Evolutionary conservation across 2,888 invertebrate genomes (phyloP).

Genomic region (Lycaena phlaeas): DNA sequence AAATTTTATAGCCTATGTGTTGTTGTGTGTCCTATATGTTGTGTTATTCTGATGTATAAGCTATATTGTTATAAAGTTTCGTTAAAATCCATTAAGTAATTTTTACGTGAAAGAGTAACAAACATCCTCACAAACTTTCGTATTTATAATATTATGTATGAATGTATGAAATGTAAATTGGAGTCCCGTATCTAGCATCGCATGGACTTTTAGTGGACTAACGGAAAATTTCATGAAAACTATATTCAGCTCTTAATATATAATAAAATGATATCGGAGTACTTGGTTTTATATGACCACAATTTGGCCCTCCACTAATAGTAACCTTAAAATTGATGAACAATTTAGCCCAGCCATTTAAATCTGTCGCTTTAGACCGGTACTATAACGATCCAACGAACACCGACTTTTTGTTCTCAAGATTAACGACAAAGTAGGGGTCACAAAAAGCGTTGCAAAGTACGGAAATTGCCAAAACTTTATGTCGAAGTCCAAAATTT

Average conservation of each 20-base stretch:
- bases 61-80: no score
- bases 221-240: no score
- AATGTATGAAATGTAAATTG: no score
- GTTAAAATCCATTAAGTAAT: no score
- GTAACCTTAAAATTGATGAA: slow-evolving; percentile 21
- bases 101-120: no score
- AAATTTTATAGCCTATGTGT: no score
- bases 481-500: slow-evolving; percentile 66
- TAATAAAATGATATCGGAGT: not conserved
- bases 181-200: no score
- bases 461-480: slow-evolving; percentile 69
- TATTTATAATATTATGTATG: no score
- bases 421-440: slow-evolving; percentile 68
- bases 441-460: slow-evolving; percentile 62
- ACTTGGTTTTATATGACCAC: not conserved
- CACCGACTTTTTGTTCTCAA: slow-evolving; percentile 61
- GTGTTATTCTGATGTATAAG: no score
- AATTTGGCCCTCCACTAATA: slow-evolving; percentile 18
- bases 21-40: no score
- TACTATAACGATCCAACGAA: slow-evolving; percentile 42
- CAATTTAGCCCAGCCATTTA: slow-evolving; percentile 45
- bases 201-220: no score
- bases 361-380: slow-evolving; percentile 52
- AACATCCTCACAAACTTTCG: no score
- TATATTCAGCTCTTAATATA: not conserved